Percentiles rank a stretch among this genome's conserved stretches.
Conservation (phyloP, 2,888 invertebrate genomes). For the Epinotia demarniana region DNA sequence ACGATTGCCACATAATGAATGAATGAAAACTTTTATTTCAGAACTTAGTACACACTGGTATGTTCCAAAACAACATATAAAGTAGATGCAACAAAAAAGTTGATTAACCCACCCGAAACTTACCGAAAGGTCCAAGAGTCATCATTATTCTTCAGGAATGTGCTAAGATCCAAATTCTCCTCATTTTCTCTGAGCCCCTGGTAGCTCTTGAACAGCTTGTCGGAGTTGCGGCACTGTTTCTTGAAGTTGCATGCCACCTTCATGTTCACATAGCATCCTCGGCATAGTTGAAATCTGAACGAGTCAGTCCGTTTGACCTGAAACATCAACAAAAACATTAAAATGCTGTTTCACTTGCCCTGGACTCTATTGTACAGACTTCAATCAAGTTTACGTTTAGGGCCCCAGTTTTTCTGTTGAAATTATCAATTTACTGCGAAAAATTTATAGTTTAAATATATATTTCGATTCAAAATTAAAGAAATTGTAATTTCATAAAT, state of each 20-base stretch:
- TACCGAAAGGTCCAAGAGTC: slow-evolving; percentile 67
- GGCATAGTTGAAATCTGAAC: slow-evolving; percentile 76
- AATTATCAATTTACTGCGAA: too few relatives aligned
- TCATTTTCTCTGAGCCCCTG: slow-evolving; percentile 63
- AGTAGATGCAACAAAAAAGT: slow-evolving; percentile 3
- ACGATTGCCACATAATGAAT: too few relatives aligned
- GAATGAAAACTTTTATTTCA: too few relatives aligned
- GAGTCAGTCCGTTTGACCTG: slow-evolving; percentile 75
- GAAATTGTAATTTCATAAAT: background rate
- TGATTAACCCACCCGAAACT: background rate
- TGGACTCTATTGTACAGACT: too few relatives aligned
- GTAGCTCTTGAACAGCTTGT: slow-evolving; percentile 70
- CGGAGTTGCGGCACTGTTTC: slow-evolving; percentile 74
- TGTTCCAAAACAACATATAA: background rate
- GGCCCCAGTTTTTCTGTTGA: too few relatives aligned
- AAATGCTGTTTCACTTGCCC: too few relatives aligned
- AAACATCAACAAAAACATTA: slow-evolving; percentile 45
- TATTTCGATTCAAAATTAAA: too few relatives aligned
- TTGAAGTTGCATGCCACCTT: slow-evolving; percentile 76
- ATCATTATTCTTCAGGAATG: slow-evolving; percentile 68
- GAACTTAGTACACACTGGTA: too few relatives aligned
- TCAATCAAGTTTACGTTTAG: too few relatives aligned
- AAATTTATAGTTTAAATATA: too few relatives aligned
- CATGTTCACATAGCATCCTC: slow-evolving; percentile 72
- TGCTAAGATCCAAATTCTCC: slow-evolving; percentile 63